phyloP scores from a whole-genome alignment of 1,140 invertebrate species.

The Littorina saxatilis region DNA sequence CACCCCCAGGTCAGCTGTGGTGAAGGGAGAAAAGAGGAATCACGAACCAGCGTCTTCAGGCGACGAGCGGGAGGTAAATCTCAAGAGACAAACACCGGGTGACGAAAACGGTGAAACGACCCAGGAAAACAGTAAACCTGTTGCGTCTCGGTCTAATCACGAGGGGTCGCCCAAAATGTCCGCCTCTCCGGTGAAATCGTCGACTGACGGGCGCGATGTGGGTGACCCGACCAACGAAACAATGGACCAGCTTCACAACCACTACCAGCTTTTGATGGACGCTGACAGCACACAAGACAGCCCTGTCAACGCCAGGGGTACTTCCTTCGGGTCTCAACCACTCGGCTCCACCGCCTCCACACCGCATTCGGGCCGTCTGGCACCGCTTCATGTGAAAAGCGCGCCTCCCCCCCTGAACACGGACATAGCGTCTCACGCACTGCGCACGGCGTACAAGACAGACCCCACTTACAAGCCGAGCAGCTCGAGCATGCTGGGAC shows the following conservation, averaged over 20 bases:
- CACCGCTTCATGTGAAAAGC: not conserved
- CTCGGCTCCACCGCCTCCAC: not conserved
- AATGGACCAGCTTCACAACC: constrained; percentile 28
- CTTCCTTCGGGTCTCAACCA: not conserved
- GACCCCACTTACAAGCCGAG: constrained; percentile 49
- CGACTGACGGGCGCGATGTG: not conserved
- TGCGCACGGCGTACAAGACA: constrained; percentile 61
- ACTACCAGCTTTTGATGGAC: constrained; percentile 27
- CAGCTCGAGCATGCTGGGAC: constrained; percentile 36
- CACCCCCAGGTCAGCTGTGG: constrained; percentile 32
- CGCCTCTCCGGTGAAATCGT: not conserved
- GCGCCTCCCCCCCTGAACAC: constrained; percentile 57
- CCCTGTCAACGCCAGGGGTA: not conserved
- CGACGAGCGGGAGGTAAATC: constrained; percentile 55
- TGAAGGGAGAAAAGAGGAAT: constrained; percentile 62
- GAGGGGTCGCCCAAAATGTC: not conserved
- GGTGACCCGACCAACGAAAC: constrained; percentile 32
- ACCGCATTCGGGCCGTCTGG: not conserved
- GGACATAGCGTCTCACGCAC: constrained; percentile 55
- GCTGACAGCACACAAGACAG: constrained; percentile 33
- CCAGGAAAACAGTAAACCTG: not conserved
- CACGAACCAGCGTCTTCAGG: constrained; percentile 59
- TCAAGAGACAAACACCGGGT: constrained; percentile 35
- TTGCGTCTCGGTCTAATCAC: not conserved
- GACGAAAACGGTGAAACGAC: not conserved